phyloP scores from a whole-genome alignment of 2,888 invertebrate species.

The Aphidoletes aphidimyza region DNA sequence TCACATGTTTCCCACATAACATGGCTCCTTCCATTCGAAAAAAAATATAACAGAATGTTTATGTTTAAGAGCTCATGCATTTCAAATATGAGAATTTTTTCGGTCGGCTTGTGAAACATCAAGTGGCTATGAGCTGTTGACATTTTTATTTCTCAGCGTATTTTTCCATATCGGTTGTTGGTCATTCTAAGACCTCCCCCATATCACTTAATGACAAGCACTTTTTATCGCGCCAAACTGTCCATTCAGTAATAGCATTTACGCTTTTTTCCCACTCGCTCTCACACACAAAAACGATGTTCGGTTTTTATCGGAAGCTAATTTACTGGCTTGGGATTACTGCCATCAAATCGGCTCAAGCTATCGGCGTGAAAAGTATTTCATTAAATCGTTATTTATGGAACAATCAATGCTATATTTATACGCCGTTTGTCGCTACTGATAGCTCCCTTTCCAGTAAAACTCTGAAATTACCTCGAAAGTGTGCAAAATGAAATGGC shows the following conservation, averaged over 20 bases:
- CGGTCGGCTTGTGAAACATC: neutral
- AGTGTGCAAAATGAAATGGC: neutral
- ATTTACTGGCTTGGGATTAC: conserved; percentile 9
- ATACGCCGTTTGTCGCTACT: neutral
- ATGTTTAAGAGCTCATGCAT: neutral
- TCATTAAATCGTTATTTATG: conserved; percentile 44
- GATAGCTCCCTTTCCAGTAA: conserved; percentile 20
- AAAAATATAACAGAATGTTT: too few species aligned
- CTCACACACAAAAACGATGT: neutral
- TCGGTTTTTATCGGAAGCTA: neutral
- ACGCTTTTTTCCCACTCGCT: neutral
- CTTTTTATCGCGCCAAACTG: too few species aligned
- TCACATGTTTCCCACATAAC: too few species aligned
- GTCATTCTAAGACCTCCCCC: neutral
- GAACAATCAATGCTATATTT: conserved; percentile 33
- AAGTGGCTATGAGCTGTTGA: neutral
- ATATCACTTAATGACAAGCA: conserved; percentile 23
- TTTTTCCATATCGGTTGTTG: neutral
- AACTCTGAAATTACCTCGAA: neutral
- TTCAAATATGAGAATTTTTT: neutral
- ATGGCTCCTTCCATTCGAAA: too few species aligned
- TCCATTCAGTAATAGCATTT: too few species aligned
- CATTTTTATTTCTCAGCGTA: conserved; percentile 15
- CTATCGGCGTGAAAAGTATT: neutral
- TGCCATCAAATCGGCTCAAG: neutral